Evolutionary conservation across 2,888 invertebrate species (phyloP), one percentile per base, ranked within the genome.

Genomic region (Cryptocheilus praepositus): DNA sequence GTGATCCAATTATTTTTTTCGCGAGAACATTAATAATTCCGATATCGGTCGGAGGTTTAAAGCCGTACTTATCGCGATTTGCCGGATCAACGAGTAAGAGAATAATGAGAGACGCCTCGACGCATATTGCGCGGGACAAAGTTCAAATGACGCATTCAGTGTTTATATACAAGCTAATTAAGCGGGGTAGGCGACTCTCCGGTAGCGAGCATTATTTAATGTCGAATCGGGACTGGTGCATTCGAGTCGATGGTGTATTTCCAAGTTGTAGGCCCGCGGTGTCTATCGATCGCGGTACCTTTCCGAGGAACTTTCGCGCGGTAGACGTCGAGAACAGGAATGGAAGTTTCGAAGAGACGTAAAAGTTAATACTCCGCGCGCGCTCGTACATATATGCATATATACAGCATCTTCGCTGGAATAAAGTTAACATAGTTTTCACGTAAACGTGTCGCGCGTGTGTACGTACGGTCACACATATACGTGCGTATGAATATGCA

Each of bases 341-440:
- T 2, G 8, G 18, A 49, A 49, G 49, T 49, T 49, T 49, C 49
- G 18, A 49, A 49, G 49, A 49, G 49, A 49, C 49, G 49, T 49
- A 49, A 49, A 49, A 49, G 49, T 49, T 49, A 49, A 49, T 49
- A 49, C n/a, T 49, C n/a, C 18, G 4, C 4, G 18, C n/a, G 49
- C n/a, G 49, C 16, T 11, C 16, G 7, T 1, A 7, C 16, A 1
- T 16, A 16, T n/a, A 18, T 49, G n/a, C 49, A 18, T 11, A 11
- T 36, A 36, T 36, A 7, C 36, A 11, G 2, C 36, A 11, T 36
- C 36, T 4, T 4, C 36, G 36, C 36, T 36, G 7, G 4, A 36
- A 36, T 36, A 36, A 36, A 36, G 36, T 36, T 2, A 36, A 36
- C 36, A 36, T 36, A 36, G 36, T 36, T 36, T 36, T 36, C 36